Conservation (phyloP, 1,140 invertebrate species). For the Eriosoma lanigerum region DNA sequence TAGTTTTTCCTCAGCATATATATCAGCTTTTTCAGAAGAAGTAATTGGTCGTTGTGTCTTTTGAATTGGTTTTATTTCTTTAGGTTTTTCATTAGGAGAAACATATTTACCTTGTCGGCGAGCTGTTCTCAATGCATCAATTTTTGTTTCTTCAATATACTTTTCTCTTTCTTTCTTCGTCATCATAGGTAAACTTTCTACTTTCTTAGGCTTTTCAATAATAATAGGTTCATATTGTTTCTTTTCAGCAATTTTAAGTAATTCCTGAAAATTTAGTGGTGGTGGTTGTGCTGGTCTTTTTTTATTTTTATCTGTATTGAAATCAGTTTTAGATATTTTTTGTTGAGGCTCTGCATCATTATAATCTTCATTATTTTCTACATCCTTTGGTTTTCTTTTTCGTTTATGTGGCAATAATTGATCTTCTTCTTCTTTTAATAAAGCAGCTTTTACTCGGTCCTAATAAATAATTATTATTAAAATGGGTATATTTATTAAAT, state of each 20-base stretch:
- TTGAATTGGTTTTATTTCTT: conserved; percentile 27
- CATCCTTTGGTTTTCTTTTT: conserved; percentile 63
- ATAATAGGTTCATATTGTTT: conserved; percentile 79
- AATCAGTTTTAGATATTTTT: conserved; percentile 17
- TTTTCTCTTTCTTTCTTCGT: conserved; percentile 79
- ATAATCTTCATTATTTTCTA: conserved; percentile 52
- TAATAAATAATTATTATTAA: conserved; percentile 54
- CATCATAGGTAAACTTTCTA: conserved; percentile 68
- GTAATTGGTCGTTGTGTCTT: background rate
- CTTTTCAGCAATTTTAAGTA: conserved; percentile 78
- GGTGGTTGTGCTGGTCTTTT: conserved; percentile 64
- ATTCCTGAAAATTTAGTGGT: conserved; percentile 71
- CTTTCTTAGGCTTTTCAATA: conserved; percentile 63
- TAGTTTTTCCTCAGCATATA: conserved; percentile 51
- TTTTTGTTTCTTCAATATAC: conserved; percentile 65
- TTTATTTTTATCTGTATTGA: conserved; percentile 1
- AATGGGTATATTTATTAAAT: no score
- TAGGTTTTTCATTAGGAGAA: conserved; percentile 47
- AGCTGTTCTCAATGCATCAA: conserved; percentile 56
- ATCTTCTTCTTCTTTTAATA: conserved; percentile 72
- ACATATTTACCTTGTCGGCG: conserved; percentile 7
- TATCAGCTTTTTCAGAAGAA: conserved; percentile 25
- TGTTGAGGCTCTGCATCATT: conserved; percentile 34
- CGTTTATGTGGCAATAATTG: conserved; percentile 68
- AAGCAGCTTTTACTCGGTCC: conserved; percentile 73